These are phyloP conservation scores for Heterodera carotae DNA, from an alignment of 1,140 invertebrate species.

Conservation along the genomic window DNA sequence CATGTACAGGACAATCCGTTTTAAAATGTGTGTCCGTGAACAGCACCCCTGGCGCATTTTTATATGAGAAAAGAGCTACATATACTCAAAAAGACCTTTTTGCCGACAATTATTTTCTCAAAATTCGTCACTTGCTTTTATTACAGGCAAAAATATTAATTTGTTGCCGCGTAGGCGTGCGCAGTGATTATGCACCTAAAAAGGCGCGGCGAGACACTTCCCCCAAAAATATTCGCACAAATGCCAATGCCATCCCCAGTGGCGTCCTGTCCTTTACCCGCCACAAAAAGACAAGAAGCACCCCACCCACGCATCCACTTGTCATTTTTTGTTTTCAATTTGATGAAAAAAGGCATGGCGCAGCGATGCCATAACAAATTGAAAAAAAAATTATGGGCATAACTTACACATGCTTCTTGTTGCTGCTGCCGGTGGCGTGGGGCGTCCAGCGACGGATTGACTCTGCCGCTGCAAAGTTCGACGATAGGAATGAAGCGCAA, in stretches of 20 bases:
- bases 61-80: no score
- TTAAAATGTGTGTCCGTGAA: no score
- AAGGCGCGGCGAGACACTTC: no score
- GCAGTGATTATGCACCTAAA: not conserved
- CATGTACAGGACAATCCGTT: no score
- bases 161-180: not conserved
- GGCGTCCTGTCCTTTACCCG: not conserved
- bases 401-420: constrained; percentile 9
- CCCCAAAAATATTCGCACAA: not conserved
- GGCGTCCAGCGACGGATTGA: not conserved
- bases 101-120: not conserved
- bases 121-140: not conserved
- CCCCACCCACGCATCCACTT: no score
- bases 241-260: not conserved
- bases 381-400: constrained; percentile 4
- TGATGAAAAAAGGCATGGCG: not conserved
- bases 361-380: not conserved
- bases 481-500: not conserved
- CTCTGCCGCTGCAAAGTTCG: not conserved
- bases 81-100: no score
- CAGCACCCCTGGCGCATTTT: no score
- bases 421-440: no score
- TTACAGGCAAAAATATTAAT: no score
- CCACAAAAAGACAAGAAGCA: not conserved
- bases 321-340: no score